Evolutionary conservation across 2,797 vertebrate genomes (phyloP), one percentile per base, ranked within the genome.

Genomic region (Onychomys leucogaster): DNA sequence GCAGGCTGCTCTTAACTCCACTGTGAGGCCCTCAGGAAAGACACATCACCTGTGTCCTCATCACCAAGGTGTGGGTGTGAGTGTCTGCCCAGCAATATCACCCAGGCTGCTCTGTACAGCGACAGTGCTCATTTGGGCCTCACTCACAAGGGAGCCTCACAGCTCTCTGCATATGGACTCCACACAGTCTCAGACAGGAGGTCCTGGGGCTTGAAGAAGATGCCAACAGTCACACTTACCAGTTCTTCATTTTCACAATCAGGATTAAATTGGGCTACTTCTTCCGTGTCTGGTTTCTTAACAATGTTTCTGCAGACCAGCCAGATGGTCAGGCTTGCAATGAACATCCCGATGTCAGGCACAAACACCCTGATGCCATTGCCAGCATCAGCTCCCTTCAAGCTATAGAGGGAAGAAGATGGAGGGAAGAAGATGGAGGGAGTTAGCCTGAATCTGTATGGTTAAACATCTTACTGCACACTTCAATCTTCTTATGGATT

Each of bases 301-400:
- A 99, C 99, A 97, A 99, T 98, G 96, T 99, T 99, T 98, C 99
- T 99, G 98, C 99, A 99, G 98, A 99, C 89, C 86, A 99, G 99
- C 99, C 99, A 99, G 97, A 99, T 99, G 91, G 99, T 98, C 98
- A 99, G 98, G 80, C 99, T 99, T 5, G 98, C 99, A 96, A 99
- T 96, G 98, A 99, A 99, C 99, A 99, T 99, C 96, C 99, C 99
- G 17, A 99, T 99, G 97, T 99, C 99, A 9, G 99, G 99, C 94
- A 99, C 98, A 98, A 99, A 99, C 81, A 99, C 99, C 32, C 99
- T 98, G 98, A 99, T 99, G 87, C 99, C 99, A 87, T 99, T 99
- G 77, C 99, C 99, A 4, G 99, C 99, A 76, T 99, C 99, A 73
- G 99, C 99, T 82, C 99, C 99, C 86, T 99, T 99, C 98, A 99